These are phyloP conservation scores for Hybognathus amarus DNA, from an alignment of 2,797 vertebrate genomes.

Conservation along the genomic window DNA sequence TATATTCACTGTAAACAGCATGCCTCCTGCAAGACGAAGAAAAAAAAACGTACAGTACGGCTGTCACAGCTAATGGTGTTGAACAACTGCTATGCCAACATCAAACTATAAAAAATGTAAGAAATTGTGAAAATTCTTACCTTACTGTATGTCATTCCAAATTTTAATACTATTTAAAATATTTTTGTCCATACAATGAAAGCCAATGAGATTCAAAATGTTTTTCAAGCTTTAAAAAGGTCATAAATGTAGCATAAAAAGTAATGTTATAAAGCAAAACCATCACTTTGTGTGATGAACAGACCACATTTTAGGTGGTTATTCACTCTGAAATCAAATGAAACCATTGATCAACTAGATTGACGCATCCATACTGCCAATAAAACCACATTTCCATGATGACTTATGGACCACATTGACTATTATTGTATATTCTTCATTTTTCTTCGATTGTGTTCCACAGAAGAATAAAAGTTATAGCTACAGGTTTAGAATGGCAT, in stretches of 20 bases:
- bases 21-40: neutral
- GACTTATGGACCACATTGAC: neutral
- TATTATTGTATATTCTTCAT: neutral
- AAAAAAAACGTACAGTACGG: slow-evolving; percentile 2
- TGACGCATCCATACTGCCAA: neutral
- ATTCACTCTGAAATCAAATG: neutral
- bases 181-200: neutral
- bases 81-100: neutral
- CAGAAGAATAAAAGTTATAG: neutral
- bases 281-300: neutral
- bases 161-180: no score
- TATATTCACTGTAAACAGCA: slow-evolving; percentile 37
- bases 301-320: neutral
- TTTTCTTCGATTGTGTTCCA: neutral
- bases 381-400: neutral
- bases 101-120: neutral
- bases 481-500: neutral
- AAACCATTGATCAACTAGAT: neutral
- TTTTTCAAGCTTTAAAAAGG: neutral
- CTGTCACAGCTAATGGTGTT: slow-evolving; percentile 5
- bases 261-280: neutral
- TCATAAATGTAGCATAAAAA: neutral
- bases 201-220: neutral
- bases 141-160: neutral
- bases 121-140: neutral